These are phyloP conservation scores for Neopelma chrysocephalum DNA, from an alignment of 2,797 vertebrate genomes.

Conservation along the genomic window DNA sequence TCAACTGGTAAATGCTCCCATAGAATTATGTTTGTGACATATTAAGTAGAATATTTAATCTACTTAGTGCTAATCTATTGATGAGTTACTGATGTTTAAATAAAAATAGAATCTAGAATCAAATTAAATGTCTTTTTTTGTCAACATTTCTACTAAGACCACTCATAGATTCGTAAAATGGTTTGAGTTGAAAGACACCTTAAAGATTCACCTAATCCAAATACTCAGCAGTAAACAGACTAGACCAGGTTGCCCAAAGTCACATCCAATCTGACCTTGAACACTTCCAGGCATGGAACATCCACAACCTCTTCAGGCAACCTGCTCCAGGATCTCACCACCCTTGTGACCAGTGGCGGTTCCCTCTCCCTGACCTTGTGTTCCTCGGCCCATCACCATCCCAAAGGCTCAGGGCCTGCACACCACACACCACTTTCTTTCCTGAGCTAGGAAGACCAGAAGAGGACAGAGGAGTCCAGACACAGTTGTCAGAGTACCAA, in stretches of 20 bases:
- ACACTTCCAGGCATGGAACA: background rate
- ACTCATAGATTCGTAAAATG: background rate
- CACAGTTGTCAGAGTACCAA: background rate
- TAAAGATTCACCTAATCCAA: background rate
- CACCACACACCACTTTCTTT: background rate
- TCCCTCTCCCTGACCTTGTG: background rate
- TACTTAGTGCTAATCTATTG: background rate
- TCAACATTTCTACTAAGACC: background rate
- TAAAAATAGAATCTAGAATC: background rate
- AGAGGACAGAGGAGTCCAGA: background rate
- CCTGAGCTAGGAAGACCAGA: background rate
- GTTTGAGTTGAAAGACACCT: background rate
- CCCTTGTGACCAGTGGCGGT: no score
- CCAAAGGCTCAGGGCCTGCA: background rate
- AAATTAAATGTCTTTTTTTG: background rate
- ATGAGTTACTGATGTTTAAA: background rate
- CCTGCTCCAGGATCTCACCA: background rate
- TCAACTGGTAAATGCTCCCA: background rate
- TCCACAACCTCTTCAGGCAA: accelerated
- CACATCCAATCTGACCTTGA: background rate
- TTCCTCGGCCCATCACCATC: background rate
- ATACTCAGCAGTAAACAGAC: background rate
- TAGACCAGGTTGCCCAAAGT: background rate
- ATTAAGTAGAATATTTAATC: background rate
- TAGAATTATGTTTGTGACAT: background rate